A percentile compares a stretch with the other conserved stretches of the same genome.
Evolutionary conservation across 53 echinoderm and acorn worm genomes (phyloP).

Genomic region (Echinarachnius parma): DNA sequence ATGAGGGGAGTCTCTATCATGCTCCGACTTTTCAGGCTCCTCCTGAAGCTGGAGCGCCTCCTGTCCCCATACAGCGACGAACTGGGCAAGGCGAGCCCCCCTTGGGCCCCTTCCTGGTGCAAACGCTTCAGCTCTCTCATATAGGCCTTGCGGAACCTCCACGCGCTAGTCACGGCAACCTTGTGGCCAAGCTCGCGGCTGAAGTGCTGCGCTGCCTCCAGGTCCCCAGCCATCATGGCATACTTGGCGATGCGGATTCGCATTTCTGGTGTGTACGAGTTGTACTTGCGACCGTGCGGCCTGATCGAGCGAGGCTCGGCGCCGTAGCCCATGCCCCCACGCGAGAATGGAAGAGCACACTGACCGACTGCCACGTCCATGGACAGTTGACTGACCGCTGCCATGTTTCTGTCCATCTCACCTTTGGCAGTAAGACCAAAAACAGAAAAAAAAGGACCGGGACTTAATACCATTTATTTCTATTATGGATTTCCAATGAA

Average conservation of each 20-base stretch:
- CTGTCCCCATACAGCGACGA: conserved; percentile 2
- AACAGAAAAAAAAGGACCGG: no score
- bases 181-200: conserved; percentile 42
- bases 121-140: conserved; percentile 36
- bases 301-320: conserved; percentile 28
- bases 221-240: conserved; percentile 35
- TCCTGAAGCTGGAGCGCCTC: no score
- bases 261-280: conserved; percentile 42
- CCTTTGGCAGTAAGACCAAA: no score
- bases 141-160: conserved; percentile 35
- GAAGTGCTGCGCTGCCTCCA: conserved; percentile 42
- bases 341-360: conserved; percentile 28
- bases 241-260: conserved; percentile 48
- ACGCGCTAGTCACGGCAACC: conserved; percentile 38
- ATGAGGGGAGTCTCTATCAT: no score
- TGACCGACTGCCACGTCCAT: conserved; percentile 30
- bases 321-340: no score
- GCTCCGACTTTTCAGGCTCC: no score
- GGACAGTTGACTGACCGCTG: conserved; percentile 31
- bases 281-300: conserved; percentile 43
- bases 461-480: no score
- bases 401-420: conserved; percentile 30
- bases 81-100: background rate
- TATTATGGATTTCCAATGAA: no score
- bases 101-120: conserved; percentile 30